Evolutionary conservation across 2,113 vertebrate genomes (phyloP), one percentile per base, ranked within the genome.

Genomic region (Hippocampus abdominalis): DNA sequence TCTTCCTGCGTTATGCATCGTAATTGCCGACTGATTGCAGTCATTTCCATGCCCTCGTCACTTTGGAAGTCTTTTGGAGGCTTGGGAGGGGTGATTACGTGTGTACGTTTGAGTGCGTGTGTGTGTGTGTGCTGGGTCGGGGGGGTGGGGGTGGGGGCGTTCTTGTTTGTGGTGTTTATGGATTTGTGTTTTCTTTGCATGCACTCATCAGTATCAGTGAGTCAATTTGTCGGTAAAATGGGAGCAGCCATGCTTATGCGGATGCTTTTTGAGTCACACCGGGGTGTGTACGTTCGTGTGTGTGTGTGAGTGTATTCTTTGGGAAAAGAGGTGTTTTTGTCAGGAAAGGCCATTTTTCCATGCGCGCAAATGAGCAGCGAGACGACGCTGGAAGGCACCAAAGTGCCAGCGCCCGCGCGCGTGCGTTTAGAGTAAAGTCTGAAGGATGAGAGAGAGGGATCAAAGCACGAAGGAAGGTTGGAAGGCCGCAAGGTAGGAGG

Each of bases 1-100:
- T 81, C 77, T 72, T 72, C 79, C 59, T 4, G 46, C 72, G 78
- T 80, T 54, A 76, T 83, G 87, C 72, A 62, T 81, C 72, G 64
- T 88, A 77, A 88, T 85, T 85, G 78, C 71, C 42, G 1, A 0
- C 66, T 86, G 84, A 87, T 89, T 85, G 81, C 79, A 75, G 84
- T 85, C 44, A 87, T 88, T 88, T 87, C 53, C 66, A 16, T 66
- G 74, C 73, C 66, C 83, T 85, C 72, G 3, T 77, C 67, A 69
- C 79, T 69, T 71, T 29, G 57, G 62, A 29, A 71, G 44, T 40
- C 66, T 69, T 73, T 78, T 66, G 29, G 29, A 27, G 3, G 46
- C 25, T 66, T 36, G 32, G 23, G 29, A 32, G 18, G 62, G 11
- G 40, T 8, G 40, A 16, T 11, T 44, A 11, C 25, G 40, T 60